Conservation (phyloP, 2,888 invertebrate genomes). For the Eupithecia pulchellata region DNA sequence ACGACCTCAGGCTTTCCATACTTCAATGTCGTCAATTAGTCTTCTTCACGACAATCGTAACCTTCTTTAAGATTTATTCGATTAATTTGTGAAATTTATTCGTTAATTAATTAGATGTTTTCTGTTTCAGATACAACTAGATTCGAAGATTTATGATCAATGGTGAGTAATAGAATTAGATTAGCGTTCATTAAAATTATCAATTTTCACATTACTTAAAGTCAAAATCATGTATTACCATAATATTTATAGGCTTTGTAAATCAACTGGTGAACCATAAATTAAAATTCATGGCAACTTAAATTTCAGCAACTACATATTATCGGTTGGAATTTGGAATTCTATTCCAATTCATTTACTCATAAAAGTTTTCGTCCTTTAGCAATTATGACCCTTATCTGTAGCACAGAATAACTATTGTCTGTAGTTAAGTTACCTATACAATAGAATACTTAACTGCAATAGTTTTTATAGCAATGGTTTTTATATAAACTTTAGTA, state of each 20-base stretch:
- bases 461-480: too few relatives aligned
- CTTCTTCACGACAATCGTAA: slow-evolving; percentile 41
- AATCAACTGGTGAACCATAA: neutral
- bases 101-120: slow-evolving; percentile 10
- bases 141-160: slow-evolving; percentile 43
- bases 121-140: slow-evolving; percentile 43
- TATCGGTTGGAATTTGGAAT: too few relatives aligned
- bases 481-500: neutral
- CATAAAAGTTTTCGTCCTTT: neutral
- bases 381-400: neutral
- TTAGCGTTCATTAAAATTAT: neutral
- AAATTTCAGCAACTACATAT: neutral
- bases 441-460: too few relatives aligned
- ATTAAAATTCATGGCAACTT: neutral
- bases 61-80: slow-evolving; percentile 40
- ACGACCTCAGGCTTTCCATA: slow-evolving; percentile 52
- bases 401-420: too few relatives aligned
- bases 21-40: slow-evolving; percentile 51
- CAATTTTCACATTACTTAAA: too few relatives aligned
- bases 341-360: neutral
- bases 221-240: neutral
- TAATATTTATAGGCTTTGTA: neutral
- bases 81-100: slow-evolving; percentile 35
- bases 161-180: slow-evolving; percentile 43
- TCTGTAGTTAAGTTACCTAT: too few relatives aligned